Evolutionary conservation across 2,888 invertebrate genomes (phyloP), one percentile per base, ranked within the genome.

Genomic region (Orthosia cruda): DNA sequence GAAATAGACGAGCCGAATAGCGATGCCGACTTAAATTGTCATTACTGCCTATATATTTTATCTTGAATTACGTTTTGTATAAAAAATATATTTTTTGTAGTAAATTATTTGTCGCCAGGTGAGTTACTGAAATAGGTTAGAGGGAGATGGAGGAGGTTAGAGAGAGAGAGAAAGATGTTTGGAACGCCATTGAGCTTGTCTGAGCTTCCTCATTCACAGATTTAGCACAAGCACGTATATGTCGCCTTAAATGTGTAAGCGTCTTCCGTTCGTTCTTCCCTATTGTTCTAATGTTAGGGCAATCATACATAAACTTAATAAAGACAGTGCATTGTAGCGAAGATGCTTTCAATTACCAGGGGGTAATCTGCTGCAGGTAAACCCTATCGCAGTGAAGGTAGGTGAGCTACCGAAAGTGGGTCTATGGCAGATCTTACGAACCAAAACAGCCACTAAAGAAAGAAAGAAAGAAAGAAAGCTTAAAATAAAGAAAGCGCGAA

Each of bases 1-100:
- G 70, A 85, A 87, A 83, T 83, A 85, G 77, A 65, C 50, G 49
- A 49, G 63, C 52, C 65, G 71, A 81, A 80, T 80, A 77, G 63
- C 70, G 58, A 64, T 64, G 70, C 58, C 78, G 67, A 47, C 66
- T 61, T 59, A 65, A 85, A 78, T 76, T 74, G 72, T 76, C 76
- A 66, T 78, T 55, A 67, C 20, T 66, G 59, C 2, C 78, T 69
- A 74, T 83, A 74, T 83, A 86, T 71, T 58, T 84, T 69, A 82
- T 70, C 20, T 54, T 71, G 61, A 77, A 67, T 73, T 72, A 80
- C 49, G 57, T 64, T 75, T 71, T 76, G 67, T 80, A 16, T 71
- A 62, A 55, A 54, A 61, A 74, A 66, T 74, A 61, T 77, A 2
- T 26, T 70, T 69, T 63, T 66, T 63, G 2, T 58, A 32, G 23